Percentiles rank a stretch among this genome's conserved stretches.
Evolutionary conservation across 1,140 invertebrate species (phyloP).

Genomic region (Gerris buenoi): DNA sequence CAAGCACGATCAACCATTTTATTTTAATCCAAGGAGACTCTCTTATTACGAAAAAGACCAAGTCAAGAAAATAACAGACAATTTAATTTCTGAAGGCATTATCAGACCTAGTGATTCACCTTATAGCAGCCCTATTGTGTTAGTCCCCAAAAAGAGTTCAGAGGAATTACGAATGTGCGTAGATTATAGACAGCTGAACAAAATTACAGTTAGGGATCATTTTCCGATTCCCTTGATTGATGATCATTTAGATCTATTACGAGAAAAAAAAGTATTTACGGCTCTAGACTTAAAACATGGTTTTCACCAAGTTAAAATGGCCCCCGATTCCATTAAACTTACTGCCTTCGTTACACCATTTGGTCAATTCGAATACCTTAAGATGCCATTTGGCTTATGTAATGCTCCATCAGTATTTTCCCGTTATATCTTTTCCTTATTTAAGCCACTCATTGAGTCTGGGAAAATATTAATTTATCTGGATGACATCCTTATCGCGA

Average conservation of each 20-base stretch:
- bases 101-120: conserved; percentile 20
- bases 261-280: conserved; percentile 24
- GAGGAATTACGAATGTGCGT: conserved; percentile 29
- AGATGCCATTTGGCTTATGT: conserved; percentile 32
- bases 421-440: conserved; percentile 24
- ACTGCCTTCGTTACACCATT: conserved; percentile 32
- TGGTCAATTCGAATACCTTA: conserved; percentile 29
- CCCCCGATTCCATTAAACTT: conserved; percentile 27
- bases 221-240: conserved; percentile 29
- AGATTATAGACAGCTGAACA: conserved; percentile 31
- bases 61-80: neutral
- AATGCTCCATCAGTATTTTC: conserved; percentile 32
- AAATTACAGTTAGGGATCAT: conserved; percentile 24
- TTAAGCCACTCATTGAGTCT: conserved; percentile 15
- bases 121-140: conserved; percentile 26
- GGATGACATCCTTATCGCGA: conserved; percentile 23
- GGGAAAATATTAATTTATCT: conserved; percentile 20
- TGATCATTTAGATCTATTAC: conserved; percentile 27
- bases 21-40: neutral
- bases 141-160: conserved; percentile 20
- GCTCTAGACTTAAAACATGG: conserved; percentile 25
- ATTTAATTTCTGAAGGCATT: conserved; percentile 11
- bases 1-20: neutral
- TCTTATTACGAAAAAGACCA: neutral
- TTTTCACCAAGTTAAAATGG: conserved; percentile 31